These are phyloP conservation scores for Eurystomus glaucurus DNA, from an alignment of 2,797 vertebrate genomes.

Conservation along the genomic window DNA sequence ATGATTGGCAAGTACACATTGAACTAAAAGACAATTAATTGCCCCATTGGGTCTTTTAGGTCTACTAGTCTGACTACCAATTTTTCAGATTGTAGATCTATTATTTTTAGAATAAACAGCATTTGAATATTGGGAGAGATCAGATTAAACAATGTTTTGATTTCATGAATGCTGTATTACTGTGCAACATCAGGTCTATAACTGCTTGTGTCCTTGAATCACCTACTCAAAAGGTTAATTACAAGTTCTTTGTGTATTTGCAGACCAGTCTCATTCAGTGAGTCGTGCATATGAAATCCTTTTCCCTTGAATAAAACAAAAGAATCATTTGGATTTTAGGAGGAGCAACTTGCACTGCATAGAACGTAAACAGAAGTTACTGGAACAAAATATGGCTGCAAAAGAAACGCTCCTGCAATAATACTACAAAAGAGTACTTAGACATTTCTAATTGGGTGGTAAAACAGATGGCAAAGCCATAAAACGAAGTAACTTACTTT, in stretches of 20 bases:
- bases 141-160: neutral
- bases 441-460: neutral
- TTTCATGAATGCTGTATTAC: neutral
- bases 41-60: neutral
- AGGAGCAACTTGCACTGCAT: neutral
- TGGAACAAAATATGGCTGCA: neutral
- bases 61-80: neutral
- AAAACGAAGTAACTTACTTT: conserved; percentile 19
- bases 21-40: neutral
- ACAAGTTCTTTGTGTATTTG: neutral
- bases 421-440: neutral
- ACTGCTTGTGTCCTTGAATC: neutral
- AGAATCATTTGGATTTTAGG: neutral
- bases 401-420: neutral
- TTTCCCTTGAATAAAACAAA: neutral
- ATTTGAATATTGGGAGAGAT: neutral
- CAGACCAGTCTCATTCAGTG: neutral
- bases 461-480: neutral
- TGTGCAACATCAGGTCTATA: neutral
- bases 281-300: neutral
- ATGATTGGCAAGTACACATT: neutral
- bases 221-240: neutral
- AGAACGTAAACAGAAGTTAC: neutral
- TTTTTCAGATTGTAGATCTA: neutral
- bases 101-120: neutral